Evolutionary conservation across 2,797 vertebrate genomes (phyloP).

Genomic region (Synaphobranchus kaupii): DNA sequence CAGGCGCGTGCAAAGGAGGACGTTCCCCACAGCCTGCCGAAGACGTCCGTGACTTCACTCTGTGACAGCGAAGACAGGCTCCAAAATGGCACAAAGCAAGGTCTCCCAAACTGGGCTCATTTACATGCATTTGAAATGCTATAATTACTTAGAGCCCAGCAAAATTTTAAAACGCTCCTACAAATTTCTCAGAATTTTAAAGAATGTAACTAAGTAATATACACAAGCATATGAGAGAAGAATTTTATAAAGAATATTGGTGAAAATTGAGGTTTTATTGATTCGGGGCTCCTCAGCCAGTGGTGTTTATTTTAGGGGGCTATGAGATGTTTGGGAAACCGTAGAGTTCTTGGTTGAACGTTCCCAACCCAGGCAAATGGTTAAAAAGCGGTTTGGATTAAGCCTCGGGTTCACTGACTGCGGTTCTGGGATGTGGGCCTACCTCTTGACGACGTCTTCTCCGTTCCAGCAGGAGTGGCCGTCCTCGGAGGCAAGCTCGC

Average conservation of each 20-base stretch:
- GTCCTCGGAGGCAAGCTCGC: not conserved
- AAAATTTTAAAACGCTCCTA: not conserved
- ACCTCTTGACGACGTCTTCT: slow-evolving; percentile 1
- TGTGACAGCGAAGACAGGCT: not conserved
- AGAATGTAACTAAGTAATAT: not conserved
- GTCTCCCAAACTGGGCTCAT: not conserved
- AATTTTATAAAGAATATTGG: not conserved
- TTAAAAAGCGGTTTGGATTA: not conserved
- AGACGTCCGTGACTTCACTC: not conserved
- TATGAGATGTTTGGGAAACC: not conserved
- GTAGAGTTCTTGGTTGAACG: not conserved
- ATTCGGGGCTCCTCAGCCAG: not conserved
- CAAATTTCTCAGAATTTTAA: not conserved
- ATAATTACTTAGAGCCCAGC: not conserved
- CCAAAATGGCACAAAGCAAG: not conserved
- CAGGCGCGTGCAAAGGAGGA: not conserved
- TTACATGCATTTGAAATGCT: not conserved
- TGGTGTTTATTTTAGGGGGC: not conserved
- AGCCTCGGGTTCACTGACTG: not conserved
- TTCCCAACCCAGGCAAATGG: not conserved
- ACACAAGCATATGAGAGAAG: not conserved
- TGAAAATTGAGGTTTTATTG: not conserved
- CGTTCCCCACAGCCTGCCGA: not conserved
- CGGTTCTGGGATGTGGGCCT: not conserved
- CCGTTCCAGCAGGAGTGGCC: slow-evolving; percentile 5